Conservation (phyloP, 2,797 vertebrate species). For the Coluber constrictor region DNA sequence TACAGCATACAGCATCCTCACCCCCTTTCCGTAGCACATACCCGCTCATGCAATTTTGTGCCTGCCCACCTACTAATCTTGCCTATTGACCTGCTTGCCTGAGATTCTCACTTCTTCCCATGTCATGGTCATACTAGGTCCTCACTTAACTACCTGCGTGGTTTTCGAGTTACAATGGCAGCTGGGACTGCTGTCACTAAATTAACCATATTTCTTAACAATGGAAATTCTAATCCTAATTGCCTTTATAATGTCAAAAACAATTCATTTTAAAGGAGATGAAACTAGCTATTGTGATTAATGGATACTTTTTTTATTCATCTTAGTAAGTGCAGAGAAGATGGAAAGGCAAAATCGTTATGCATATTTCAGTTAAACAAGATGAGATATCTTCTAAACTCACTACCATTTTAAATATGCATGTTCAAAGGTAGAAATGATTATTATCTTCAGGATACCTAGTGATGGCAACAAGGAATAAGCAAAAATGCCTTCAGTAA, state of each 20-base stretch:
- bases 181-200: neutral
- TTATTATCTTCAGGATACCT: neutral
- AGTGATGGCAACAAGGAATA: neutral
- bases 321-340: neutral
- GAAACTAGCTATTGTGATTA: neutral
- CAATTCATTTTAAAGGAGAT: neutral
- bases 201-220: neutral
- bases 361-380: neutral
- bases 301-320: neutral
- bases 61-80: neutral
- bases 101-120: neutral
- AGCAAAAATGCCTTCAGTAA: neutral
- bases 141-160: neutral
- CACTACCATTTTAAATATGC: neutral
- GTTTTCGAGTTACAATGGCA: neutral
- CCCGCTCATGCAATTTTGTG: neutral
- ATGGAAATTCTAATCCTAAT: neutral
- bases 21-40: neutral
- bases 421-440: neutral
- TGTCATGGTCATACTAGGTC: neutral
- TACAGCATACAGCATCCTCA: too few relatives aligned
- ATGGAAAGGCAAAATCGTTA: neutral
- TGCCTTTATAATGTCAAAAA: neutral
- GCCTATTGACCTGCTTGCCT: neutral
- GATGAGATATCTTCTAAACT: neutral